A percentile compares a stretch with the other conserved stretches of the same genome.
Conservation (phyloP, 2,888 invertebrate species). For the Palloptera scutellata region DNA sequence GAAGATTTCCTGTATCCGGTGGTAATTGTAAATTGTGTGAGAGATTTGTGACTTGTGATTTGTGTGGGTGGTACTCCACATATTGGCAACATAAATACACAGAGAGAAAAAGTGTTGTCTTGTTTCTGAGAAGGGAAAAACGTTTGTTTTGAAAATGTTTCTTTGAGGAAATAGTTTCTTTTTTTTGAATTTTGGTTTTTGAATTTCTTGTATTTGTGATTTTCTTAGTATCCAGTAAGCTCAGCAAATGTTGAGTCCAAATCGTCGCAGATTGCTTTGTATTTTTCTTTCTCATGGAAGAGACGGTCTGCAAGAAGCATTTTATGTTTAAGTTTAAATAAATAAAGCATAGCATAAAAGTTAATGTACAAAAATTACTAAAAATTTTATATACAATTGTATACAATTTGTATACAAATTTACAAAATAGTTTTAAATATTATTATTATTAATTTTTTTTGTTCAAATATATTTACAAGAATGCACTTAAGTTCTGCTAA, state of each 20-base stretch:
- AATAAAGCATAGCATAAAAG: constrained; percentile 46
- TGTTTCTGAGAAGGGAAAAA: constrained; percentile 8
- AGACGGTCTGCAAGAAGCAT: constrained; percentile 78
- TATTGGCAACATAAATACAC: constrained; percentile 14
- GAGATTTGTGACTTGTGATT: constrained; percentile 21
- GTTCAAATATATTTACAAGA: constrained; percentile 22
- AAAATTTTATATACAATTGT: constrained; percentile 2
- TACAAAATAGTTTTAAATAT: not conserved
- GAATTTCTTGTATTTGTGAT: constrained; percentile 54
- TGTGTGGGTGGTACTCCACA: constrained; percentile 11
- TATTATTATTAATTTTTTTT: not conserved
- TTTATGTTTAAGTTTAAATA: constrained; percentile 50
- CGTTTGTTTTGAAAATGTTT: constrained; percentile 2
- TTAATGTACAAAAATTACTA: constrained; percentile 31
- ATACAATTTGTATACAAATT: constrained; percentile 26
- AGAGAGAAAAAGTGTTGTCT: constrained; percentile 29
- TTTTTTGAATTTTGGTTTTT: constrained; percentile 3
- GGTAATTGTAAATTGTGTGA: constrained; percentile 26
- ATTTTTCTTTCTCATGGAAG: constrained; percentile 83
- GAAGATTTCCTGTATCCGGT: constrained; percentile 29
- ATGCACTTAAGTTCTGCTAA: constrained; percentile 16
- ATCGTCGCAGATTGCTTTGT: constrained; percentile 97
- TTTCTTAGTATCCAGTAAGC: constrained; percentile 90
- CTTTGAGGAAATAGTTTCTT: constrained; percentile 10
- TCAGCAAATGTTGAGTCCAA: constrained; percentile 96